Percentiles rank a stretch among this genome's conserved stretches.
Evolutionary conservation across 2,797 vertebrate species (phyloP).

Genomic region (Thripadectes ignobilis): DNA sequence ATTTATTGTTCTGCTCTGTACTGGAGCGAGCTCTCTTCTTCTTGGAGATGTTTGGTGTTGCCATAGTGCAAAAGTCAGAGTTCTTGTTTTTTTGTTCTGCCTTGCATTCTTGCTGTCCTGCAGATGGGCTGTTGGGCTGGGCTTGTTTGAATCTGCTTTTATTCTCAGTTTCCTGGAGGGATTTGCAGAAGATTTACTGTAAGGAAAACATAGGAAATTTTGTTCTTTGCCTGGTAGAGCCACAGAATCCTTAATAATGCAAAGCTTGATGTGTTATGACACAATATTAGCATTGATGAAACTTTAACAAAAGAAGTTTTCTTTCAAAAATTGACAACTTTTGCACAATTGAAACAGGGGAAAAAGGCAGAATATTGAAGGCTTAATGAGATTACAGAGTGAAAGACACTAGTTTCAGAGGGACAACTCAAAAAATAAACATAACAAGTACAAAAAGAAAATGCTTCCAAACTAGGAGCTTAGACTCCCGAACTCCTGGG

Average conservation of each 20-base stretch:
- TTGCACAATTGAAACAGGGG: not conserved
- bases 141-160: conserved; percentile 21
- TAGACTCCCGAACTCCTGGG: not conserved
- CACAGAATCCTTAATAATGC: not conserved
- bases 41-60: not conserved
- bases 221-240: not conserved
- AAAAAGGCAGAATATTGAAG: not conserved
- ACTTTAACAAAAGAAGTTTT: not conserved
- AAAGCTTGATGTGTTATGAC: not conserved
- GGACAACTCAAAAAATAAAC: not conserved
- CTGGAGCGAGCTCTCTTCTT: not conserved
- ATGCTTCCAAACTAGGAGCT: not conserved
- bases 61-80: conserved; percentile 15
- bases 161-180: not conserved
- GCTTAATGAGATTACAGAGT: not conserved
- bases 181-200: not conserved
- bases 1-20: not conserved
- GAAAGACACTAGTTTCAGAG: not conserved
- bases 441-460: not conserved
- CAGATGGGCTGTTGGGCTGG: not conserved
- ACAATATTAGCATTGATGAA: not conserved
- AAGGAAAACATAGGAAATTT: not conserved
- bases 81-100: conserved; percentile 40
- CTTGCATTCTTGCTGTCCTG: not conserved
- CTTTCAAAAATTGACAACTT: not conserved